Base-by-base conservation (phyloP, 2,797 vertebrate genomes). In the Phalloptychus januarius region DNA sequence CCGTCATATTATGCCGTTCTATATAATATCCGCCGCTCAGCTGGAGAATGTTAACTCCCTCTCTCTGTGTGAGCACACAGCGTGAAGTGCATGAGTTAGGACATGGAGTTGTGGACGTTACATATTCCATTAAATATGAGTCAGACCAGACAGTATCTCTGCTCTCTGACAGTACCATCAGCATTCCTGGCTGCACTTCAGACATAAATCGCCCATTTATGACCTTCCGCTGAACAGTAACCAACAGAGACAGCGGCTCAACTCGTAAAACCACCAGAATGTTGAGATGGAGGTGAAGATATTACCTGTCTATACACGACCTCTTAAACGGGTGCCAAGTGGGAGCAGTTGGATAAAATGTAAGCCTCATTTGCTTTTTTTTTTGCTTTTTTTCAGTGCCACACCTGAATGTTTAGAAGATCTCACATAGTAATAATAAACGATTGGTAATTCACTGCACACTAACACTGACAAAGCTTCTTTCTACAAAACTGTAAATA, bases 181-280 rank as follows among this genome's bases (percentile, higher is more conserved):
- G 89, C 89, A 91, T 88, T 93, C 86, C 80, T 74, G 81, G 78
- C 78, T 72, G 73, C 85, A 82, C 87, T 86, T 83, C 79, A 75
- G 82, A 88, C 88, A 94, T 93, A 91, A 93, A 94, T 92, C 75
- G 77, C 38, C 85, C 74, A 77, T 93, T 94, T 94, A 94, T 89
- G 91, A 92, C 90, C 85, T 85, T 86, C 84, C 81, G 75, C 81
- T 81, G 84, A 89, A 91, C 91, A 77, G 91, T 94, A 93, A 93
- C 93, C 92, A 93, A 94, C 84, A 79, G 90, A 90, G 89, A 87
- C 86, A 72, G 75, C 69, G 72, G 78, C 83, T 90, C 80, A 7
- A 81, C 87, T 88, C 88, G 75, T 92, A 91, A 93, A 94, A 91
- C 72, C 78, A 79, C 44, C 82, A 72, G 87, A 76, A 90, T 80